A percentile compares a stretch with the other conserved stretches of the same genome.
Conservation (phyloP, 2,113 vertebrate species). For the Plecturocebus donacophilus region DNA sequence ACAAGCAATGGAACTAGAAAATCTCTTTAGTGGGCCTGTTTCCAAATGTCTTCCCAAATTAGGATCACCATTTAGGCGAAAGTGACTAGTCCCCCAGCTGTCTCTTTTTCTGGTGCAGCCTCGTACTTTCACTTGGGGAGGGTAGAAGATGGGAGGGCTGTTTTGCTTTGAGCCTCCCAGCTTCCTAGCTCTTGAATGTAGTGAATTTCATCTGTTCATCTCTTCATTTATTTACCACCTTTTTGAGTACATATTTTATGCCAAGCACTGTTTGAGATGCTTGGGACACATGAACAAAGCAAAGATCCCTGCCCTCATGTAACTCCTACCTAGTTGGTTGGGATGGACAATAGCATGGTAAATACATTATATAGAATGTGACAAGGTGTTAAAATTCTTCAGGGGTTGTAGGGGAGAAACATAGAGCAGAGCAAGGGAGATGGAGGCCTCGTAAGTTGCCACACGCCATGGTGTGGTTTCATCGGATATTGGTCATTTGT, state of each 20-base stretch:
- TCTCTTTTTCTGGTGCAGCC: no score
- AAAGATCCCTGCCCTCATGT: background rate
- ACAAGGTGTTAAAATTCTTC: background rate
- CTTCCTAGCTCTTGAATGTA: background rate
- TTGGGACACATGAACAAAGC: background rate
- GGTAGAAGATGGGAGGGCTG: background rate
- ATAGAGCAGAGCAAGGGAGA: background rate
- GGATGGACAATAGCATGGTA: background rate
- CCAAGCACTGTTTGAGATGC: background rate
- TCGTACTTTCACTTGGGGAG: background rate
- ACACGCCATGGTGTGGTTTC: background rate
- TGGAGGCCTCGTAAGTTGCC: background rate
- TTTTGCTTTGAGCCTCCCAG: background rate
- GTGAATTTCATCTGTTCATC: background rate
- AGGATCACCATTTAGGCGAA: background rate
- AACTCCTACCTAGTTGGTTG: background rate
- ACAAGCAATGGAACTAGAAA: background rate
- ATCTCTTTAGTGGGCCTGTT: background rate
- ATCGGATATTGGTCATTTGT: fast-evolving
- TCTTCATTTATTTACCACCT: background rate
- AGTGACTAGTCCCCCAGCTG: background rate
- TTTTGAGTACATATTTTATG: background rate
- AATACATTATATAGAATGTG: background rate
- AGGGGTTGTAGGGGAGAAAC: background rate
- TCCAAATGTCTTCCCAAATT: background rate